A percentile compares a stretch with the other conserved stretches of the same genome.
Evolutionary conservation across 2,797 vertebrate species (phyloP).

Genomic region (Mastacembelus armatus): DNA sequence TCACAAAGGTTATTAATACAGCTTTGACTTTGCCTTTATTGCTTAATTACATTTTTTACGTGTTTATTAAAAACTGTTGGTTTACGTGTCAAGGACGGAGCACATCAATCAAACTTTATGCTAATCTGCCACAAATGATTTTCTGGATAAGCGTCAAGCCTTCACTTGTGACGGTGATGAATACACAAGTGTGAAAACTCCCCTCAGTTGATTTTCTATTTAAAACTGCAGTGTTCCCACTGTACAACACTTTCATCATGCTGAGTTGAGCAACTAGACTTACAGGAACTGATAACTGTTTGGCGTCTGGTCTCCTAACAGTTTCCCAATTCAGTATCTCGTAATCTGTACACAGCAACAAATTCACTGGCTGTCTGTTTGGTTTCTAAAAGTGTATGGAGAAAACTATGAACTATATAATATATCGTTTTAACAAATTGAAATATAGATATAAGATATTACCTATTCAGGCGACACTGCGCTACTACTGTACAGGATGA

Average conservation of each 20-base stretch:
- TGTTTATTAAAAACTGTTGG: constrained; percentile 51
- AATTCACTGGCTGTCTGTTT: constrained; percentile 15
- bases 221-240: constrained; percentile 4
- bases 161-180: neutral
- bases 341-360: constrained; percentile 31
- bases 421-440: constrained; percentile 8
- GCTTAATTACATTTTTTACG: constrained; percentile 49
- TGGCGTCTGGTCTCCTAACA: constrained; percentile 37
- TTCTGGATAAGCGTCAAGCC: constrained; percentile 4
- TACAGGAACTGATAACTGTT: constrained; percentile 47
- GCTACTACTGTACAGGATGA: constrained; percentile 4
- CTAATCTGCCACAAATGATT: constrained; percentile 59
- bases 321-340: constrained; percentile 48
- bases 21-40: constrained; percentile 60
- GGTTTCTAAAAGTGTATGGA: constrained; percentile 3
- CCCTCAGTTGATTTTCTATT: neutral
- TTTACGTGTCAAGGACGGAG: constrained; percentile 57
- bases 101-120: constrained; percentile 63
- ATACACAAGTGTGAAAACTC: neutral
- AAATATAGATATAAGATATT: constrained; percentile 8
- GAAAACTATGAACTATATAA: constrained; percentile 27
- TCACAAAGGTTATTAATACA: constrained; percentile 68
- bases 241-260: constrained; percentile 30
- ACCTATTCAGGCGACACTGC: constrained; percentile 23
- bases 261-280: constrained; percentile 46